phyloP scores from a whole-genome alignment of 2,888 invertebrate genomes.

The Parasteatoda lunata region DNA sequence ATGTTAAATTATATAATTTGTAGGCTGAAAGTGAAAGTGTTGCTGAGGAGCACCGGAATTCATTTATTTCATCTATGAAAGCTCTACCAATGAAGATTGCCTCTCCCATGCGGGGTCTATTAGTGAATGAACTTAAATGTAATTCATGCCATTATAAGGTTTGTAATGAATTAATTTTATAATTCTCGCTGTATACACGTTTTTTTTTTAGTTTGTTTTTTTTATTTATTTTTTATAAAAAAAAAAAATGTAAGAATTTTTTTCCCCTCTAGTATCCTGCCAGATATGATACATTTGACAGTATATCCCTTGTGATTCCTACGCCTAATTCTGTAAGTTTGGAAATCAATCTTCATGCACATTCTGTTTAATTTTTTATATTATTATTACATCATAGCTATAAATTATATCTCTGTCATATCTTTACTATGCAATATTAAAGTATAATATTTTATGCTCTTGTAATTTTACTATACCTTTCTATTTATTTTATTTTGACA shows the following conservation, averaged over 20 bases:
- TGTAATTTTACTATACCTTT: too few relatives aligned
- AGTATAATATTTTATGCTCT: too few relatives aligned
- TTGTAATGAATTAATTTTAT: slow-evolving; percentile 65
- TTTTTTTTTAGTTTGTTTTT: too few relatives aligned
- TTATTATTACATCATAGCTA: background rate
- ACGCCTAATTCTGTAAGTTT: slow-evolving; percentile 73
- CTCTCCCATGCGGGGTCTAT: slow-evolving; percentile 83
- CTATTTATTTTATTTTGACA: too few relatives aligned
- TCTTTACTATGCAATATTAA: too few relatives aligned
- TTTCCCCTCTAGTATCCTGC: slow-evolving; percentile 82
- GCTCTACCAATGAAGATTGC: slow-evolving; percentile 39
- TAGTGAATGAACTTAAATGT: slow-evolving; percentile 85
- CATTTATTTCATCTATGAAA: slow-evolving; percentile 38
- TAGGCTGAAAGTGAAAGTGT: slow-evolving; percentile 13
- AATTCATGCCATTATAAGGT: slow-evolving; percentile 83
- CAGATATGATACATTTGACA: slow-evolving; percentile 94
- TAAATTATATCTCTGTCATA: slow-evolving; percentile 3
- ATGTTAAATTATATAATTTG: background rate
- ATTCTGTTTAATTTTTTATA: background rate
- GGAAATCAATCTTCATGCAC: background rate
- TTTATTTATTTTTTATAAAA: too few relatives aligned
- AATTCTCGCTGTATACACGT: background rate
- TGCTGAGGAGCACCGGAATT: slow-evolving; percentile 7
- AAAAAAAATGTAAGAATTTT: slow-evolving; percentile 23
- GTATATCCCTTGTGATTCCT: slow-evolving; percentile 87